Evolutionary conservation across 1,140 invertebrate genomes (phyloP), one percentile per base, ranked within the genome.

Genomic region (Andricus grossulariae): DNA sequence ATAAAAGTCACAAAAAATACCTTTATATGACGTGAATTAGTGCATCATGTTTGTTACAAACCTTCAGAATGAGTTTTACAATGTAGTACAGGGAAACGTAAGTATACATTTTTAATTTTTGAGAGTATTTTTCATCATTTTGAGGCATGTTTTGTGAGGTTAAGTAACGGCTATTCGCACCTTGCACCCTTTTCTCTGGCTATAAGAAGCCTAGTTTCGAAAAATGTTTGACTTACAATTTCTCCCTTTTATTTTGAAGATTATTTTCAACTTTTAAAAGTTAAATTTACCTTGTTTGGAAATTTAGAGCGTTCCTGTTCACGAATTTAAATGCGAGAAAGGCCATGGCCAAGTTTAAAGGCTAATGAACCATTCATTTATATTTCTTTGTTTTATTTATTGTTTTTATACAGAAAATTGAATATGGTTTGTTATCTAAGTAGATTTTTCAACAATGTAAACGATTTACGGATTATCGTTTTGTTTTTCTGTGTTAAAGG

Each of bases 51-150:
- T 95, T 88, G 92, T 96, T 80, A 93, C 95, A 82, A 94, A 96
- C 87, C 88, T 96, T 57, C 93, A 93, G 83, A 93, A 94, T 89
- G 97, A 97, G 82, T 98, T 98, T 91, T 98, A 97, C 90, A 95
- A 96, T 82, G 91, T 93, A 80, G 90, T 96, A 86, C 89, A 94
- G 49, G 94, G 94, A 83, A 94, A 95, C 81, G 94, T 95, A 88
- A 92, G 92, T 92, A 77, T 72, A 79, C 55, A 55, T 21, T n/a
- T 70, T 72, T 57, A 77, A 73, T 75, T 76, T 77, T 79, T 60
- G 50, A 12, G 32, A 16, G 4, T 49, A 19, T 60, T 52, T 21
- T 50, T 39, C 32, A 71, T 70, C 0, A 5, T 25, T 52, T 70
- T 71, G 4, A 55, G 15, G 49, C 12, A 19, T 49, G 54, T 50